Base-by-base conservation (phyloP, 2,888 invertebrate genomes). In the Drosophila helvetica region DNA sequence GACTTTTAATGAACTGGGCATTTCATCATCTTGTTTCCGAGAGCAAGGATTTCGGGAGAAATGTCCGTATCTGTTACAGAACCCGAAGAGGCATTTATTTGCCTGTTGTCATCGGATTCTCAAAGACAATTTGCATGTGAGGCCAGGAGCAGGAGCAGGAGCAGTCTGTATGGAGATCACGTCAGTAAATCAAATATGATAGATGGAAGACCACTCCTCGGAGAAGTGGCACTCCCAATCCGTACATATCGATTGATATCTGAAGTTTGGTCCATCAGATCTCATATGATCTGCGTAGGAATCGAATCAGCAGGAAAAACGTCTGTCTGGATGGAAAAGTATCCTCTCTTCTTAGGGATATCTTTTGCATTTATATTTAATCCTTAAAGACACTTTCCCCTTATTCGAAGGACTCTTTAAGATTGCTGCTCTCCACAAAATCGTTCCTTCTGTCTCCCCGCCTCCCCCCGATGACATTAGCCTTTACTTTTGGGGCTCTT, bases 1-100 rank as follows among this genome's bases (percentile, higher is more conserved):
- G 57, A 69, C 30, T 72, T 74, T 65, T 87, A 87, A 83, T 85
- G 78, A 85, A 82, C 80, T 33, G 47, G 52, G 81, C 69, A 74
- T 86, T 86, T 77, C 86, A 80, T 82, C 79, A 80, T 86, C 63
- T 77, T 72, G 58, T 18, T 50, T 50, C 38, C 42, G 61, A 76
- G 61, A 74, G 72, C 8, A 46, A 18, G 30, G 63, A 63, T 45
- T 63, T 63, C 10, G 8, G 38, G 10, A 51, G 38, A 33, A 18
- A 12, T 42, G 22, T n/a, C n/a, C n/a, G n/a, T 25, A 17, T 22
- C 15, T 25, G 15, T 38, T n/a, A 38, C 38, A 15, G 43, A 65
- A 17, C 15, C 17, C 18, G 51, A 56, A 38, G 22, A 10, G 6
- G 12, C 38, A 22, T 61, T 47, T 25, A 9, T 54, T 46, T 25